Evolutionary conservation across 2,797 vertebrate species (phyloP).

Genomic region (Apogon talboti): DNA sequence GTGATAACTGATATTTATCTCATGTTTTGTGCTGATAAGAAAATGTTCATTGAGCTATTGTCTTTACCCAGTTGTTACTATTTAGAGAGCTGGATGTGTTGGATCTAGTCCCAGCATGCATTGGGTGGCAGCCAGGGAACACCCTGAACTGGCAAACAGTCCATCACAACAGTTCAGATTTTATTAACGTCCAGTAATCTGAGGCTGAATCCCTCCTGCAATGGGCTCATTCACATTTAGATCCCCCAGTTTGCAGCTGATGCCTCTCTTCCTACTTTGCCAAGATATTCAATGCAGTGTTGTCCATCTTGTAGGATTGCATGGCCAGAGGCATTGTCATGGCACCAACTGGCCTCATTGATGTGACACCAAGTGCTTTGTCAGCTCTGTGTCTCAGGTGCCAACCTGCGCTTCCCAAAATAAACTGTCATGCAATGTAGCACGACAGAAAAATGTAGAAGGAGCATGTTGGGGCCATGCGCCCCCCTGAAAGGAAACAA

Average conservation of each 20-base stretch:
- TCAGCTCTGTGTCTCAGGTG: constrained; percentile 79
- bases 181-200: constrained; percentile 42
- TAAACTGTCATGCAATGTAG: constrained; percentile 74
- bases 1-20: neutral
- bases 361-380: constrained; percentile 72
- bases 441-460: constrained; percentile 62
- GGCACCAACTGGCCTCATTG: constrained; percentile 68
- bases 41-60: constrained; percentile 32
- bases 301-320: constrained; percentile 65
- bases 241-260: constrained; percentile 39
- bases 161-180: constrained; percentile 46
- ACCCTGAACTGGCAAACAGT: constrained; percentile 26
- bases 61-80: constrained; percentile 28
- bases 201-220: constrained; percentile 30
- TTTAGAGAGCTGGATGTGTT: constrained; percentile 30
- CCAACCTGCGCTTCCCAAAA: constrained; percentile 74
- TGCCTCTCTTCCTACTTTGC: constrained; percentile 55
- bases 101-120: constrained; percentile 50
- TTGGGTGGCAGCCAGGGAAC: constrained; percentile 42
- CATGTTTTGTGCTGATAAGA: neutral
- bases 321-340: constrained; percentile 61
- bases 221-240: constrained; percentile 2
- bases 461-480: constrained; percentile 66
- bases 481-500: constrained; percentile 76
- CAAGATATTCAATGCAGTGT: constrained; percentile 41